Evolutionary conservation across 1,140 invertebrate genomes (phyloP).

Genomic region (Drosophila sp.): DNA sequence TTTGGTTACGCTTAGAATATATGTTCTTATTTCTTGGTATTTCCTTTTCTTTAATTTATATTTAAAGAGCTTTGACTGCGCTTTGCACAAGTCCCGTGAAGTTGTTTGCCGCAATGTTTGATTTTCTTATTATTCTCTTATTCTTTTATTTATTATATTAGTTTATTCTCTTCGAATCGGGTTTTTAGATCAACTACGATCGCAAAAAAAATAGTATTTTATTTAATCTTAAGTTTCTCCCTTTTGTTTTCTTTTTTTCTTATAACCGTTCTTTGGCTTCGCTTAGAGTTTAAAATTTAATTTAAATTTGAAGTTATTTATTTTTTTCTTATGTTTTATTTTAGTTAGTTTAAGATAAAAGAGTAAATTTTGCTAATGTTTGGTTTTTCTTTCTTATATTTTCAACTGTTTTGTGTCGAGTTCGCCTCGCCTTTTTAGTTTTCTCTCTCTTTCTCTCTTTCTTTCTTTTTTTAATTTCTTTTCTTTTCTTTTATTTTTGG

Average conservation of each 20-base stretch:
- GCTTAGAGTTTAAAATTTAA: constrained; percentile 80
- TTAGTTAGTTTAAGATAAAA: constrained; percentile 75
- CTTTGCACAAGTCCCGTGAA: constrained; percentile 82
- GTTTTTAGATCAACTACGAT: constrained; percentile 83
- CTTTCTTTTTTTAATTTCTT: constrained; percentile 44
- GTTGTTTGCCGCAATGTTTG: constrained; percentile 41
- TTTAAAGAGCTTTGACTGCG: constrained; percentile 67
- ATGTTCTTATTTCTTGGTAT: constrained; percentile 43
- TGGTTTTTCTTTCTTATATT: constrained; percentile 43
- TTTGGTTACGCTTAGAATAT: constrained; percentile 67
- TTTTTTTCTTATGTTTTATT: constrained; percentile 30
- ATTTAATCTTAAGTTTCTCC: constrained; percentile 42
- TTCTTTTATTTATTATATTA: no score
- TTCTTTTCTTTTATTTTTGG: constrained; percentile 54
- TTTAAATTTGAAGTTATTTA: constrained; percentile 68
- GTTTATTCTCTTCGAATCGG: no score
- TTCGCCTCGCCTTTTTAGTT: constrained; percentile 45
- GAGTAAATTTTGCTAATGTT: constrained; percentile 84
- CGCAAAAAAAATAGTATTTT: constrained; percentile 73
- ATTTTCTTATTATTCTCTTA: constrained; percentile 9
- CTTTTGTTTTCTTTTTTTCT: constrained; percentile 32
- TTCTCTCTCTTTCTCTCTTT: constrained; percentile 20
- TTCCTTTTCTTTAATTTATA: constrained; percentile 45
- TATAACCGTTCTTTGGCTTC: constrained; percentile 59
- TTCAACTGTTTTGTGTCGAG: constrained; percentile 10